Base-by-base conservation (phyloP, 2,113 vertebrate genomes). In the Amia ocellicauda region DNA sequence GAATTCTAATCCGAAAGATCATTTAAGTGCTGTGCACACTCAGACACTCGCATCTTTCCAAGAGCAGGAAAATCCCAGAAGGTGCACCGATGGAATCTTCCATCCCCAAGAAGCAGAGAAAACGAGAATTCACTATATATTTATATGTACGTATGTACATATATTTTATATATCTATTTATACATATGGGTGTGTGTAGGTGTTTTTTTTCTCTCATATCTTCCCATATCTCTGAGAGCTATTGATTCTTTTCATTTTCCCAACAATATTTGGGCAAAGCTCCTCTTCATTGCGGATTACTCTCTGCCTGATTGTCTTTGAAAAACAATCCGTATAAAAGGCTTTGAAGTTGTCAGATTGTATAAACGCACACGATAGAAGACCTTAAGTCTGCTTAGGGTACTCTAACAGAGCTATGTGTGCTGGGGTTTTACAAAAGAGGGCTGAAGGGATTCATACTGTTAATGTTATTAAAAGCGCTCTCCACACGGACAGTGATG, bases 171-270 rank as follows among this genome's bases (percentile, higher is more conserved):
- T n/a, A n/a, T n/a, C n/a, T n/a, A n/a, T n/a, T n/a, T n/a, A n/a
- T n/a, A n/a, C n/a, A n/a, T n/a, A n/a, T n/a, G n/a, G n/a, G n/a
- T n/a, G n/a, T n/a, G n/a, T 36, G 5, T 36, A 7, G 31, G 31
- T 36, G 11, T 36, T 36, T 11, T 36, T 36, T 36, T 65, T 71
- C 22, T 7, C 27, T 67, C 73, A 60, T 86, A 83, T 83, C 73
- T 80, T 71, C 78, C 82, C 75, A 5, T 11, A 36, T 36, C 31
- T 36, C 11, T 5, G 11, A 87, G 77, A 75, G 31, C 75, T 91
- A 91, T 91, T 79, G 85, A 91, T 91, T 91, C 74, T 74, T 78
- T 83, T 90, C 84, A 89, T 91, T 90, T 87, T 88, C 85, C 86
- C 85, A 89, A 91, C 84, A 87, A 90, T 89, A 83, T 87, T 86